These are phyloP conservation scores for Stenopsyche tienmushanensis DNA, from an alignment of 1,140 invertebrate species.

Conservation along the genomic window DNA sequence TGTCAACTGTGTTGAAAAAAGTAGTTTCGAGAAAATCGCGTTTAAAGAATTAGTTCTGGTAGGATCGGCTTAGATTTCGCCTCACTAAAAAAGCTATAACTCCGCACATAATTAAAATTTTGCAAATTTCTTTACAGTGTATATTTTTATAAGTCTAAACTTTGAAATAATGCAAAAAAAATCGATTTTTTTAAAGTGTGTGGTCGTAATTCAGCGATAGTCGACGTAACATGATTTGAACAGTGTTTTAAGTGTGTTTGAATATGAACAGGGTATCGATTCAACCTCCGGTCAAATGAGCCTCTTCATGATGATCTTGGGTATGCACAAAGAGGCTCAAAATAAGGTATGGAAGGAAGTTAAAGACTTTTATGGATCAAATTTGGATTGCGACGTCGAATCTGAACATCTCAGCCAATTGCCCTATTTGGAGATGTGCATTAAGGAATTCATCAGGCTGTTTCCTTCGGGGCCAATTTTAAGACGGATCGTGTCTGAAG, in stretches of 20 bases:
- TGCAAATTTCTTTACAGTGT: too few species aligned
- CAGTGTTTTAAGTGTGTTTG: not conserved
- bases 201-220: too few species aligned
- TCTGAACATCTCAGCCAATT: slow-evolving; percentile 1
- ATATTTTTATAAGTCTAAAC: too few species aligned
- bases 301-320: slow-evolving; percentile 21
- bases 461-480: slow-evolving; percentile 17
- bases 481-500: not conserved
- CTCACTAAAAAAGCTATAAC: too few species aligned
- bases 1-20: too few species aligned
- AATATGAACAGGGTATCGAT: slow-evolving; percentile 8
- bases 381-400: not conserved
- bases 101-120: too few species aligned
- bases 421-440: slow-evolving; percentile 22
- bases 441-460: slow-evolving; percentile 14
- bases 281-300: not conserved
- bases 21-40: too few species aligned
- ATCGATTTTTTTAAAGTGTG: too few species aligned
- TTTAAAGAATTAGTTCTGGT: too few species aligned
- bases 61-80: too few species aligned
- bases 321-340: slow-evolving; percentile 18
- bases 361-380: not conserved
- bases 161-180: too few species aligned
- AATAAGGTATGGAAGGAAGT: slow-evolving; percentile 13
- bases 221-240: not conserved